Conservation (phyloP, 2,888 invertebrate species). For the Poecilobothrus nobilitatus region DNA sequence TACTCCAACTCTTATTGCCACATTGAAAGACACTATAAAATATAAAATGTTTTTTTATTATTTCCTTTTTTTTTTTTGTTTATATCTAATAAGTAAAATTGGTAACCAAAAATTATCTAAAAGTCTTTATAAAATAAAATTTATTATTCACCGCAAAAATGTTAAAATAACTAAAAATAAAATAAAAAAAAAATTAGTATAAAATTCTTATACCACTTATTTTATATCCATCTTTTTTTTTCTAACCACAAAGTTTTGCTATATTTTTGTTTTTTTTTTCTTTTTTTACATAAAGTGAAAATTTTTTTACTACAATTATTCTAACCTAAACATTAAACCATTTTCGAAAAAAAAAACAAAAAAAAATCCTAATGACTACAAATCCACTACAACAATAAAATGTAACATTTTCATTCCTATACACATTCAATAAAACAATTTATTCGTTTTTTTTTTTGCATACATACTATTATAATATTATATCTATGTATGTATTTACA, state of each 20-base stretch:
- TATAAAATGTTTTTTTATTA: no score
- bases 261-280: not conserved
- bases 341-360: no score
- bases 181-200: no score
- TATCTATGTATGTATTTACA: not conserved
- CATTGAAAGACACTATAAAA: no score
- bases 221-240: not conserved
- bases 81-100: not conserved
- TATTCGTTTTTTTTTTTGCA: no score
- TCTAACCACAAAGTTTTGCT: no score
- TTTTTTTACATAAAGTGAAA: no score
- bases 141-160: not conserved
- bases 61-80: no score
- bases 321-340: not conserved
- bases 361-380: not conserved
- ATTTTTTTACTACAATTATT: no score
- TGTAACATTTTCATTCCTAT: no score
- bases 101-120: not conserved
- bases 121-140: not conserved
- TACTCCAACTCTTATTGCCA: no score
- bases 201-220: not conserved
- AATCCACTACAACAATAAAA: not conserved
- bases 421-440: no score
- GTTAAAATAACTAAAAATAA: not conserved
- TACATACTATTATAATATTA: not conserved